A percentile compares a stretch with the other conserved stretches of the same genome.
Conservation (phyloP, 2,888 invertebrate species). For the Rhagonycha fulva region DNA sequence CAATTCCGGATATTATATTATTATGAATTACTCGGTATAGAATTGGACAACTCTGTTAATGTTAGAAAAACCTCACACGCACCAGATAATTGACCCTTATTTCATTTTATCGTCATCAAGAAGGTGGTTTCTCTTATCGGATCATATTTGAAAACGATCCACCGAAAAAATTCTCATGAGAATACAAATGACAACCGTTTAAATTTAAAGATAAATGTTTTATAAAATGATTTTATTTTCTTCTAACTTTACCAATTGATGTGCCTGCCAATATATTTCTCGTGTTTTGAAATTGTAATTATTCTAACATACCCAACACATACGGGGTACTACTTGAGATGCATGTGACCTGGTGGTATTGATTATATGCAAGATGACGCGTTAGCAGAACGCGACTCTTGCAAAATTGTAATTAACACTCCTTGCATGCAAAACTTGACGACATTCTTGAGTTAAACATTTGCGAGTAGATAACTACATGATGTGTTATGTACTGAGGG, state of each 20-base stretch:
- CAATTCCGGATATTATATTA: too few species aligned
- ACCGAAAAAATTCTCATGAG: neutral
- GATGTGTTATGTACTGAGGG: neutral
- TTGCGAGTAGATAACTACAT: constrained; percentile 7
- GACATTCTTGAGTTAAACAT: constrained; percentile 27
- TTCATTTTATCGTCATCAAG: neutral
- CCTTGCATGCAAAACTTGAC: constrained; percentile 28
- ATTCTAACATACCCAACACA: neutral
- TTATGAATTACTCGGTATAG: too few species aligned
- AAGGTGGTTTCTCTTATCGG: neutral
- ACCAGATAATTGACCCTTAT: neutral
- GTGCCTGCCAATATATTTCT: neutral
- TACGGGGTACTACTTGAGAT: constrained; percentile 25
- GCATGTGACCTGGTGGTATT: constrained; percentile 33
- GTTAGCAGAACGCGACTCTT: constrained; percentile 34
- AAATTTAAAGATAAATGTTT: neutral
- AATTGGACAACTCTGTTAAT: too few species aligned
- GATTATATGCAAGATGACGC: constrained; percentile 34
- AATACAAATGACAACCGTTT: neutral
- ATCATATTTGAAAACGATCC: neutral
- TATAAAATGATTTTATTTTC: neutral
- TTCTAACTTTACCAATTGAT: neutral
- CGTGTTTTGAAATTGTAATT: constrained; percentile 6
- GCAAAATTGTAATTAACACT: constrained; percentile 33
- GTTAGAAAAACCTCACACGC: too few species aligned